A percentile compares a stretch with the other conserved stretches of the same genome.
Conservation (phyloP, 2,113 vertebrate species). For the Regulus satrapa region DNA sequence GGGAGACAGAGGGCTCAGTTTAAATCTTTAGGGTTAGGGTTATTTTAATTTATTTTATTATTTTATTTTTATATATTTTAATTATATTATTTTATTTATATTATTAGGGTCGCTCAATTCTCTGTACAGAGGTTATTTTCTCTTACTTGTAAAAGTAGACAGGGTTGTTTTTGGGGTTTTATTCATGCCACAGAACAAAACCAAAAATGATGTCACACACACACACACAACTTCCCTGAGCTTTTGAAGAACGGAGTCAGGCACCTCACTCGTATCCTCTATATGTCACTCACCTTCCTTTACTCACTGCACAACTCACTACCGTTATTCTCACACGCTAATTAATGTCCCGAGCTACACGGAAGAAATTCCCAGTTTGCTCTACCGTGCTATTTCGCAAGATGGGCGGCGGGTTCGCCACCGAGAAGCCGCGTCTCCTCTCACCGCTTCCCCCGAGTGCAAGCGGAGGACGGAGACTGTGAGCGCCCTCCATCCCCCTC, state of each 20-base stretch:
- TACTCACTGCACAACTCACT: neutral
- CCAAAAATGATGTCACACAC: neutral
- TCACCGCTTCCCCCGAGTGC: fast-evolving
- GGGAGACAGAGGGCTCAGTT: too few species aligned
- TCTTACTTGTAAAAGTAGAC: neutral
- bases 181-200: neutral
- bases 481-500: too few species aligned
- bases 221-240: neutral
- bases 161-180: fast-evolving
- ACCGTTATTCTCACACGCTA: neutral
- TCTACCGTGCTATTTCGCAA: too few species aligned
- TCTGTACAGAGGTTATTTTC: neutral
- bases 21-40: too few species aligned
- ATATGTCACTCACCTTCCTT: neutral
- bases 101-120: too few species aligned
- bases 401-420: fast-evolving
- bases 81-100: too few species aligned
- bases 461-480: fast-evolving
- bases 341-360: fast-evolving
- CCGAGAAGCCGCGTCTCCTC: too few species aligned
- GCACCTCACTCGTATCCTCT: neutral
- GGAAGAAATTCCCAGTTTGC: neutral
- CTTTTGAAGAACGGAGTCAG: neutral
- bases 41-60: too few species aligned
- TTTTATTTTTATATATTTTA: too few species aligned